These are phyloP conservation scores for Salpingus planirostris DNA, from an alignment of 2,888 invertebrate species.

Conservation along the genomic window DNA sequence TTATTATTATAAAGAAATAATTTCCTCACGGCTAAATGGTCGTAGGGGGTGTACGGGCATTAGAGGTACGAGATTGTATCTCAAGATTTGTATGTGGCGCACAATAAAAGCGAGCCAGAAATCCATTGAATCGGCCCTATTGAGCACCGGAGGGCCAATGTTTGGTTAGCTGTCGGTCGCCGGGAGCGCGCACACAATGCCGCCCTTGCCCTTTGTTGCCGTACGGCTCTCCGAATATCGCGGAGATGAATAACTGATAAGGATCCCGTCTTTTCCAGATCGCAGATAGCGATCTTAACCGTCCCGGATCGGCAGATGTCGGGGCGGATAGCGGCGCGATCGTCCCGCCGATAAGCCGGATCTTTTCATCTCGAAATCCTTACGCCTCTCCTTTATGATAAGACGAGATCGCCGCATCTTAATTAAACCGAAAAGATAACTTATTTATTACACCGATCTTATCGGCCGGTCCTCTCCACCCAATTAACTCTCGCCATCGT, in stretches of 20 bases:
- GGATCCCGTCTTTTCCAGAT: neutral
- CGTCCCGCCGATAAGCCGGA: too few relatives aligned
- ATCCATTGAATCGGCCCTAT: constrained; percentile 42
- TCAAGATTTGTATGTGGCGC: neutral
- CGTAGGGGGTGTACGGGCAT: neutral
- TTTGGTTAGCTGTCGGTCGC: constrained; percentile 57
- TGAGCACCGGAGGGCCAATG: constrained; percentile 47
- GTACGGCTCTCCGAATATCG: neutral
- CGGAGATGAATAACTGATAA: neutral
- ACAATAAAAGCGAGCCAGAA: constrained; percentile 28
- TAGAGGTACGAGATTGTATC: neutral
- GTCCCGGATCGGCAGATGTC: neutral
- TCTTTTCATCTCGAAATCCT: too few relatives aligned
- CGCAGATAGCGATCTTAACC: neutral
- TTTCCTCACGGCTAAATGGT: constrained; percentile 43
- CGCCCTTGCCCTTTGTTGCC: constrained; percentile 29
- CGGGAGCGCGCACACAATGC: constrained; percentile 29
- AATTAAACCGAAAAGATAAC: too few relatives aligned
- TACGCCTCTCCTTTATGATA: too few relatives aligned
- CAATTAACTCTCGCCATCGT: too few relatives aligned
- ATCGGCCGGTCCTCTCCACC: too few relatives aligned
- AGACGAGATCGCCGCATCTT: too few relatives aligned
- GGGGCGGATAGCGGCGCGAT: too few relatives aligned
- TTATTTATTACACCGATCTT: too few relatives aligned
- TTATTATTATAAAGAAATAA: constrained; percentile 44